These are phyloP conservation scores for Tenebrosternarchus preto DNA, from an alignment of 2,113 vertebrate genomes.

Conservation along the genomic window DNA sequence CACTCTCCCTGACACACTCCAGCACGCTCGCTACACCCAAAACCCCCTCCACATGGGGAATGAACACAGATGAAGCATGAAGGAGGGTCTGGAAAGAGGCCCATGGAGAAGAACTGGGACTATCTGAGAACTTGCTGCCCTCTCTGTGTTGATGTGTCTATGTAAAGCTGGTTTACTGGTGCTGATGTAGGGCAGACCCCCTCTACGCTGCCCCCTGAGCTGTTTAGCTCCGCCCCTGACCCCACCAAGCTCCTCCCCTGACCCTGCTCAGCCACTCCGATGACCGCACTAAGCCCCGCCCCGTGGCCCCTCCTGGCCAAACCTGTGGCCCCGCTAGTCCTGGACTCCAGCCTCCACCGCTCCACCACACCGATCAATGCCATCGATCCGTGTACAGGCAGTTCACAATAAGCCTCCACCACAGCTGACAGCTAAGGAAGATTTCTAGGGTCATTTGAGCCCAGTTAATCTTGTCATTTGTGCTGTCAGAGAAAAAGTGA, in stretches of 20 bases:
- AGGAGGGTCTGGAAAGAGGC: no score
- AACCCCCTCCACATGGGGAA: no score
- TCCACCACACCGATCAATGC: slow-evolving; percentile 63
- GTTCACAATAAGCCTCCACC: slow-evolving; percentile 58
- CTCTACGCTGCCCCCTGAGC: no score
- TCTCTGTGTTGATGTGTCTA: slow-evolving; percentile 24
- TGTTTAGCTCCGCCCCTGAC: no score
- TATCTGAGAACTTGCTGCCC: slow-evolving; percentile 9
- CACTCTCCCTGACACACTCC: slow-evolving; percentile 24
- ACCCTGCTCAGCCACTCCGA: no score
- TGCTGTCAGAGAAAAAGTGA: slow-evolving; percentile 58
- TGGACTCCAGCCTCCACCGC: slow-evolving; percentile 36
- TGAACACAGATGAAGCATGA: no score
- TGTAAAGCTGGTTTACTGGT: slow-evolving; percentile 37
- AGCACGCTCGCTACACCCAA: background rate
- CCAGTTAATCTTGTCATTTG: slow-evolving; percentile 60
- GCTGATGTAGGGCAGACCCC: slow-evolving; percentile 51
- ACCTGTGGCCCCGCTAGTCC: slow-evolving; percentile 28
- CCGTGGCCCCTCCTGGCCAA: slow-evolving; percentile 2
- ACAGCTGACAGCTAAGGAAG: slow-evolving; percentile 55
- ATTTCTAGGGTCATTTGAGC: slow-evolving; percentile 60
- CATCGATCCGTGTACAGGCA: slow-evolving; percentile 59
- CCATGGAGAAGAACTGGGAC: slow-evolving; percentile 13
- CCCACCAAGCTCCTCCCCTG: no score
- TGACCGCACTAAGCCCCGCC: no score